phyloP scores from a whole-genome alignment of 1,140 invertebrate genomes.

The Leguminivora glycinivorella region DNA sequence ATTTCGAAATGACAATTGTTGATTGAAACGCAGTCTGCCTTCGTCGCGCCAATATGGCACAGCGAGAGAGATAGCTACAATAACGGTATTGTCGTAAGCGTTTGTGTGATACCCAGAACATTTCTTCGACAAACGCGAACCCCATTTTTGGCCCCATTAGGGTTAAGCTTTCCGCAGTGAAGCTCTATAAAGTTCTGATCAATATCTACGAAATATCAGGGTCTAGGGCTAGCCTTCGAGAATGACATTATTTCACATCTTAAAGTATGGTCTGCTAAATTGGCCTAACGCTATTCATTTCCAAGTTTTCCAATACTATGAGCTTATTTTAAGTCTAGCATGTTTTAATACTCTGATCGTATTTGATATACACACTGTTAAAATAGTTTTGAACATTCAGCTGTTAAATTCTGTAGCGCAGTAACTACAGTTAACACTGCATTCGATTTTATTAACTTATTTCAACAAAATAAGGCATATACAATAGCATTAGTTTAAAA shows the following conservation, averaged over 20 bases:
- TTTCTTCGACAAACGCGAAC: too few species aligned
- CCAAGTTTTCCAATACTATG: slow-evolving; percentile 50
- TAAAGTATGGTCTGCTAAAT: slow-evolving; percentile 26
- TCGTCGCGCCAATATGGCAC: too few species aligned
- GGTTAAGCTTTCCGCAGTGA: too few species aligned
- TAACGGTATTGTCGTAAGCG: too few species aligned
- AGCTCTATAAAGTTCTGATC: neutral
- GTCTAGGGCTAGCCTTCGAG: neutral
- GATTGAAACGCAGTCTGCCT: too few species aligned
- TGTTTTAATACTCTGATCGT: slow-evolving; percentile 37
- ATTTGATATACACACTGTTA: slow-evolving; percentile 19
- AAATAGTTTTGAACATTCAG: neutral
- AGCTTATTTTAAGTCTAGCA: slow-evolving; percentile 69
- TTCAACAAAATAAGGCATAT: neutral
- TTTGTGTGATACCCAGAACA: too few species aligned
- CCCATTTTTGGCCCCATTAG: too few species aligned
- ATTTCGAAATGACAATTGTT: neutral
- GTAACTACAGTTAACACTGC: neutral
- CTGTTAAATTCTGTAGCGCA: slow-evolving; percentile 7
- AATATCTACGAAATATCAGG: neutral
- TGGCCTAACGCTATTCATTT: slow-evolving; percentile 60
- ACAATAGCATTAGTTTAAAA: neutral
- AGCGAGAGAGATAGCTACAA: too few species aligned
- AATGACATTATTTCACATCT: neutral
- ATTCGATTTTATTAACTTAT: neutral